Evolutionary conservation across 2,797 vertebrate species (phyloP), one percentile per base, ranked within the genome.

Genomic region (Bradypodion pumilum): DNA sequence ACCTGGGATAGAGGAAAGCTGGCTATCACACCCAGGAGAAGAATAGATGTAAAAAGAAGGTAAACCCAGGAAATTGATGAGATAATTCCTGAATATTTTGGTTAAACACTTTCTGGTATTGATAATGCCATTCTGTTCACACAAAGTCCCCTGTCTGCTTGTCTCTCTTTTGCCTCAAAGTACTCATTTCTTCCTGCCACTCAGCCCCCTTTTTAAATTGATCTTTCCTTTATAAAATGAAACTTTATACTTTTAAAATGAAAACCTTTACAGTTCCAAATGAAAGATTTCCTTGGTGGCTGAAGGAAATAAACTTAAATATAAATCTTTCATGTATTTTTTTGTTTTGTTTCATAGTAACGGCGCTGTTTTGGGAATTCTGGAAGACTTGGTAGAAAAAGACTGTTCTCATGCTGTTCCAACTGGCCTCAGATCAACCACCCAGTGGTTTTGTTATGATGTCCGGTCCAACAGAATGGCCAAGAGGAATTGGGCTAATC

Each of bases 401-500:
- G 40, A 8, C 12, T 23, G 10, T 70, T 40, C 46, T 40, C 25
- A 65, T 37, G 10, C 23, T 23, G 1, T 66, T 65, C 60, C 72
- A 82, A 49, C 42, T 76, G 49, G 25, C 83, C 74, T 65, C 86
- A 78, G 78, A 2, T 2, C 88, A 90, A 89, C 87, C 78, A 23
- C 70, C 82, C 72, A 37, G 52, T 92, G 88, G 87, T 89, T 90
- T 85, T 86, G 16, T 89, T 32, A 78, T 65, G 74, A 72, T 90
- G 90, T 92, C 84, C 86, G 90, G 78, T 27, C 63, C 78, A 81
- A 32, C 2, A 40, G 83, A 46, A 66, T 0, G 0, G 88, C 90
- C 88, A 90, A 90, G 82, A 65, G 84, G 79, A 90, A 83, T 70
- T 82, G 89, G 87, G 85, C 89, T 81, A 83, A 88, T 74, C 73